phyloP scores from a whole-genome alignment of 1,140 invertebrate genomes.

The Drosophila baimaii region DNA sequence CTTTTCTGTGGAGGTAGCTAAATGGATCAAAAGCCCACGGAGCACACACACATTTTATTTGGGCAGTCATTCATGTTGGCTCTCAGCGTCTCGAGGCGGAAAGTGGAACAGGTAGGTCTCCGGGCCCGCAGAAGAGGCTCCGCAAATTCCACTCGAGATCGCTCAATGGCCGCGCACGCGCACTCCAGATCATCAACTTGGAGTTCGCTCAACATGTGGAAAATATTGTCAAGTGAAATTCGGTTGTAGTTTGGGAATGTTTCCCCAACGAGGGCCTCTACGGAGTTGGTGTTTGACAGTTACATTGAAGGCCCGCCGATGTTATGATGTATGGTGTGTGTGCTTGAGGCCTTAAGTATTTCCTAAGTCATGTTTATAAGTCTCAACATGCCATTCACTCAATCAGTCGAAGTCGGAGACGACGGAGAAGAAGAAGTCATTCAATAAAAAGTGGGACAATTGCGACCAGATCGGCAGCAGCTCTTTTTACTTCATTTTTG shows the following conservation, averaged over 20 bases:
- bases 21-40: slow-evolving; percentile 27
- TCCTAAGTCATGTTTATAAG: slow-evolving; percentile 82
- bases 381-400: slow-evolving; percentile 82
- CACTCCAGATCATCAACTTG: slow-evolving; percentile 61
- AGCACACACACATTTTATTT: slow-evolving; percentile 31
- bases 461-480: slow-evolving; percentile 63
- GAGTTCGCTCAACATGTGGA: slow-evolving; percentile 19
- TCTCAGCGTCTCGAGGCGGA: slow-evolving; percentile 29
- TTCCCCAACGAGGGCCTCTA: slow-evolving; percentile 28
- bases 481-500: slow-evolving; percentile 53
- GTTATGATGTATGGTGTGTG: slow-evolving; percentile 50
- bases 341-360: slow-evolving; percentile 72
- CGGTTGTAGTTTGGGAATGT: slow-evolving; percentile 40
- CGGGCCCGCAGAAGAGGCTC: slow-evolving; percentile 47
- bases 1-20: slow-evolving; percentile 25
- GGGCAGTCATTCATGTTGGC: slow-evolving; percentile 44
- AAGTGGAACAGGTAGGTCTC: slow-evolving; percentile 65
- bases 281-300: slow-evolving; percentile 70
- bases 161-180: slow-evolving; percentile 74
- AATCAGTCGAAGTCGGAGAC: slow-evolving; percentile 46
- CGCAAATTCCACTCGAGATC: slow-evolving; percentile 74
- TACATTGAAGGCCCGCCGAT: slow-evolving; percentile 62
- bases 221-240: slow-evolving; percentile 83
- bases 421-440: slow-evolving; percentile 66
- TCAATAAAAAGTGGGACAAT: slow-evolving; percentile 82